Evolutionary conservation across 2,113 vertebrate genomes (phyloP), one percentile per base, ranked within the genome.

Genomic region (Glareola pratincola): DNA sequence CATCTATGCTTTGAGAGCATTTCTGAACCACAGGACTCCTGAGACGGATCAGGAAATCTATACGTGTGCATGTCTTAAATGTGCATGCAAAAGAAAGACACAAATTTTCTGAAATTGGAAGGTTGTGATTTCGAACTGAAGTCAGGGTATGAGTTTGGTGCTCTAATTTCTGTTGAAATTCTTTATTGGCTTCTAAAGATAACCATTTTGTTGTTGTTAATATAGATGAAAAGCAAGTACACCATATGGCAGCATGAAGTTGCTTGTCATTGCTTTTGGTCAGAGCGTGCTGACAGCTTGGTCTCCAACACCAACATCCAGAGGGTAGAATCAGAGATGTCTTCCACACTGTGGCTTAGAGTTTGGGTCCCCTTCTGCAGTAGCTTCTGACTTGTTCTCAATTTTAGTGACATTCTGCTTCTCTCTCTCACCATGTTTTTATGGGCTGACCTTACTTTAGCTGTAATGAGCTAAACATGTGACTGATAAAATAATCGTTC

Each of bases 401-500:
- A 15, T 84, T 86, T 62, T 39, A 68, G 29, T 1, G 2, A 22
- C 34, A 10, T 41, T 81, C 27, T 59, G 26, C 26, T 77, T 54
- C 20, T 79, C 34, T 88, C 37, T 78, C 50, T 67, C 20, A 12
- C 23, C 10, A 0, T 60, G 64, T 36, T 93, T 93, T 43, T 64
- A 41, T 27, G 56, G 19, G n/a, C 62, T 93, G 78, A 54, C 54
- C 48, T 91, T 69, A 39, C 6, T 2, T 59, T 26, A 54, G 51
- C 43, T 81, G 22, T 62, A 88, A 80, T 27, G 85, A 91, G 51
- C 64, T 86, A 47, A 90, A 77, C 37, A 22, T 54, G 34, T 32
- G 88, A 83, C 60, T 89, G 88, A 92, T 91, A 71, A 84, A 94
- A 74, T 83, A 77, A 78, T 93, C 56, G 12, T 59, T 67, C 47